Evolutionary conservation across 2,113 vertebrate genomes (phyloP).

Genomic region (Genyomyrus donnyi): DNA sequence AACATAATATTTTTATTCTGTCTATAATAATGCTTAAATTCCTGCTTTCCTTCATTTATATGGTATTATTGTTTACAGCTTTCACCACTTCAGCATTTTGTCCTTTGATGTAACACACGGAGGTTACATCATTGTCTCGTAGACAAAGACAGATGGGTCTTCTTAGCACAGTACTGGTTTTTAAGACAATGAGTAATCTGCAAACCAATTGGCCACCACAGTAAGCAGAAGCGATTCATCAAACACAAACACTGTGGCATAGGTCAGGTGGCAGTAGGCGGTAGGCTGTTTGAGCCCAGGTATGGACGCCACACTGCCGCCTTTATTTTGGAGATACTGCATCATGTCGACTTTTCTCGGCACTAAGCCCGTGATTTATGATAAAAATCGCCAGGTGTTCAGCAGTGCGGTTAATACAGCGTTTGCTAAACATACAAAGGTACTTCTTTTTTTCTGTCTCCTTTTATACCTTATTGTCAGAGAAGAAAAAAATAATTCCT

Average conservation of each 20-base stretch:
- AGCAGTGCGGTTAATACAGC: slow-evolving; percentile 20
- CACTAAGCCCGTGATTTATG: slow-evolving; percentile 41
- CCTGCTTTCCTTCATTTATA: neutral
- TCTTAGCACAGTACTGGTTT: slow-evolving; percentile 61
- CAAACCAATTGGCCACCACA: slow-evolving; percentile 50
- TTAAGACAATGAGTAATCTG: slow-evolving; percentile 68
- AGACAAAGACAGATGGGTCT: slow-evolving; percentile 72
- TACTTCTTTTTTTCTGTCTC: neutral
- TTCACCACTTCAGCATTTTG: slow-evolving; percentile 23
- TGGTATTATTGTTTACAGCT: neutral
- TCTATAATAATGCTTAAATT: neutral
- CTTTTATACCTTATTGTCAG: neutral
- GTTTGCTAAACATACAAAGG: neutral
- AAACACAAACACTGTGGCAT: slow-evolving; percentile 42
- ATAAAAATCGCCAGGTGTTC: slow-evolving; percentile 38
- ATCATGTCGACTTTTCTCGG: slow-evolving; percentile 21
- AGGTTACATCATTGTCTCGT: slow-evolving; percentile 48
- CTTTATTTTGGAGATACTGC: slow-evolving; percentile 17
- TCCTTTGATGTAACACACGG: slow-evolving; percentile 49
- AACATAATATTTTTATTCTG: neutral
- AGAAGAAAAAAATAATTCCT: neutral
- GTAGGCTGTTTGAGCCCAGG: slow-evolving; percentile 34
- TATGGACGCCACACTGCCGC: neutral
- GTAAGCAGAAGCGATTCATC: slow-evolving; percentile 60
- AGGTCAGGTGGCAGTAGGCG: slow-evolving; percentile 48